A percentile compares a stretch with the other conserved stretches of the same genome.
phyloP scores from a whole-genome alignment of 2,888 invertebrate species.

The Thera obeliscata region DNA sequence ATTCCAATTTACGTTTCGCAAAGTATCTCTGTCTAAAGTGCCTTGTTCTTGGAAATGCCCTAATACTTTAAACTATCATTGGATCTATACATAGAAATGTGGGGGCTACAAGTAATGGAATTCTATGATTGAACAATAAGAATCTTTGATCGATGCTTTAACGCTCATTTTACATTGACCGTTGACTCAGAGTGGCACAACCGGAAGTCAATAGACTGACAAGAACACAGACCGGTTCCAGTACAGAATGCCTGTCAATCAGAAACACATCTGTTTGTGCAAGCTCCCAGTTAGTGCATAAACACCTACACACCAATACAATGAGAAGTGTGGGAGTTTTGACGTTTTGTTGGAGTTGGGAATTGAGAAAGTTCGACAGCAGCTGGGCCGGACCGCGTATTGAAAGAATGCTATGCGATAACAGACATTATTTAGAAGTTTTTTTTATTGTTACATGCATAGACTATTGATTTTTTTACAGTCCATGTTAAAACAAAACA shows the following conservation, averaged over 20 bases:
- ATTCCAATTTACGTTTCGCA: not conserved
- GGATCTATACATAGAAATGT: no score
- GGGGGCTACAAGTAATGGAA: no score
- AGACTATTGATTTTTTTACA: no score
- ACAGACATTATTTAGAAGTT: not conserved
- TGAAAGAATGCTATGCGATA: not conserved
- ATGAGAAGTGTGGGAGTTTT: constrained; percentile 13
- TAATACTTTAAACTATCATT: no score
- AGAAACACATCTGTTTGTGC: constrained; percentile 24
- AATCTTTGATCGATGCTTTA: not conserved
- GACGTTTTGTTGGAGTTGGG: constrained; percentile 11
- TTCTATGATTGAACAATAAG: no score
- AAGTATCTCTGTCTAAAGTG: no score
- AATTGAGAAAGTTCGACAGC: constrained; percentile 24
- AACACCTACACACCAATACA: constrained; percentile 16
- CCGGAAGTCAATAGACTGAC: constrained; percentile 22
- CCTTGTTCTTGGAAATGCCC: no score
- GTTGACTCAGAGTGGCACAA: constrained; percentile 12
- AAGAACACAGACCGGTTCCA: constrained; percentile 13
- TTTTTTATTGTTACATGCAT: no score
- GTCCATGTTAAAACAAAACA: no score
- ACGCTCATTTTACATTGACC: not conserved
- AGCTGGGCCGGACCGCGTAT: constrained; percentile 9
- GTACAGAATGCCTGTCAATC: constrained; percentile 32
- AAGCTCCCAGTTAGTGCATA: constrained; percentile 12